Evolutionary conservation across 2,888 invertebrate species (phyloP), one percentile per base, ranked within the genome.

Genomic region (Oxystoma pomonae): DNA sequence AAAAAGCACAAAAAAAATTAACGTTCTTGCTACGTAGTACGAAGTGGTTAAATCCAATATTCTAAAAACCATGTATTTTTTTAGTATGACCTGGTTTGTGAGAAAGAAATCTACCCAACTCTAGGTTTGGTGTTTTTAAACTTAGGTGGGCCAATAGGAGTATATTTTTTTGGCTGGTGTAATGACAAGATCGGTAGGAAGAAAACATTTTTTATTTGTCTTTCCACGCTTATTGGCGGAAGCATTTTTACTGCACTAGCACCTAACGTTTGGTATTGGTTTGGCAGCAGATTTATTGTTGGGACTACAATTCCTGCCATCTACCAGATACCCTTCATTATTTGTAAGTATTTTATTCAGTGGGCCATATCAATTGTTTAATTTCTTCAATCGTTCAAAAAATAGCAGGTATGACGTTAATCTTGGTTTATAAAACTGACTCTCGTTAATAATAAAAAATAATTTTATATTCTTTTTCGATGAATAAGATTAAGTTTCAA

Each of bases 271-370:
- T 91, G 91, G 90, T 85, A 86, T 68, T 96, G 96, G 93, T 88
- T 91, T 1, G 81, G 86, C 1, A 91, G 92, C 72, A 84, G 96
- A 67, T 83, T 89, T 17, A 83, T 94, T 57, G 94, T 95, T n/a
- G 96, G 96, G 1, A 81, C 94, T 3, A 94, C 95, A 0, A 92
- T 96, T 73, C 95, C 96, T 1, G 95, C 95, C 0, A 89, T 96
- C 52, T 95, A 96, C 79, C 94, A 95, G 81, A 95, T 96, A 79
- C 96, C 96, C 0, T 95, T 95, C 77, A 95, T 96, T 65, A 94
- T 96, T 74, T 92, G 96, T 96, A 82, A 86, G 89, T 84, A 74
- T 17, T 16, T 17, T n/a, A n/a, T n/a, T n/a, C n/a, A n/a, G n/a
- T n/a, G n/a, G n/a, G n/a, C n/a, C n/a, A n/a, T n/a, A n/a, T n/a